Percentiles rank a stretch among this genome's conserved stretches.
These are phyloP conservation scores for Etheostoma nigrum DNA, from an alignment of 2,797 vertebrate genomes.

Conservation along the genomic window DNA sequence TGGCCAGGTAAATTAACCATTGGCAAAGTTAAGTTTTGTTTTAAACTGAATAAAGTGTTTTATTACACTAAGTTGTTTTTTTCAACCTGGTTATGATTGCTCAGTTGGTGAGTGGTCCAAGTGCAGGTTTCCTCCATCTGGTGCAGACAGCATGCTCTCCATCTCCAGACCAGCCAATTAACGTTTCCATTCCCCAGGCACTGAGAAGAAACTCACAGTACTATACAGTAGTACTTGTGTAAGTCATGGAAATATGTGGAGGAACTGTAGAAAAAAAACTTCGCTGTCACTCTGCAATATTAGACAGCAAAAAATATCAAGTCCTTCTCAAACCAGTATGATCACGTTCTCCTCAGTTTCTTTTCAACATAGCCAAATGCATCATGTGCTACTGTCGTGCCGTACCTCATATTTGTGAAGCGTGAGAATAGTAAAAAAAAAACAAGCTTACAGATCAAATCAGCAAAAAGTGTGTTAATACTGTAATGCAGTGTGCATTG, in stretches of 20 bases:
- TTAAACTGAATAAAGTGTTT: constrained; percentile 27
- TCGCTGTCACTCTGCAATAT: background rate
- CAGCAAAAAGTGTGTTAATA: background rate
- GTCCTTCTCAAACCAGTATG: no score
- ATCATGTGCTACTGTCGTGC: no score
- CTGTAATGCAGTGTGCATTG: background rate
- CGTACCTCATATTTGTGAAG: no score
- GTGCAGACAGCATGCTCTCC: constrained; percentile 22
- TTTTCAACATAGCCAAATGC: no score
- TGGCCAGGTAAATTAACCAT: constrained; percentile 14
- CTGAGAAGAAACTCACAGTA: background rate
- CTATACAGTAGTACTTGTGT: constrained; percentile 1
- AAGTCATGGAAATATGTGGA: background rate
- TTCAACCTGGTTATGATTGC: constrained; percentile 29
- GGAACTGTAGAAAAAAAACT: background rate
- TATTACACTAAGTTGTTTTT: constrained; percentile 13
- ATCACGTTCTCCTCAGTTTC: no score
- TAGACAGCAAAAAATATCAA: no score
- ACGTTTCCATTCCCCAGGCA: background rate
- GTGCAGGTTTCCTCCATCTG: constrained; percentile 2
- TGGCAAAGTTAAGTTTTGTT: constrained; percentile 19
- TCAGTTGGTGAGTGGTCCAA: constrained; percentile 22
- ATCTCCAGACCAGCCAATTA: constrained; percentile 27
- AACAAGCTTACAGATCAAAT: background rate
- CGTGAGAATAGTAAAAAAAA: no score